Evolutionary conservation across 2,888 invertebrate species (phyloP).

Genomic region (Bellardia bayeri): DNA sequence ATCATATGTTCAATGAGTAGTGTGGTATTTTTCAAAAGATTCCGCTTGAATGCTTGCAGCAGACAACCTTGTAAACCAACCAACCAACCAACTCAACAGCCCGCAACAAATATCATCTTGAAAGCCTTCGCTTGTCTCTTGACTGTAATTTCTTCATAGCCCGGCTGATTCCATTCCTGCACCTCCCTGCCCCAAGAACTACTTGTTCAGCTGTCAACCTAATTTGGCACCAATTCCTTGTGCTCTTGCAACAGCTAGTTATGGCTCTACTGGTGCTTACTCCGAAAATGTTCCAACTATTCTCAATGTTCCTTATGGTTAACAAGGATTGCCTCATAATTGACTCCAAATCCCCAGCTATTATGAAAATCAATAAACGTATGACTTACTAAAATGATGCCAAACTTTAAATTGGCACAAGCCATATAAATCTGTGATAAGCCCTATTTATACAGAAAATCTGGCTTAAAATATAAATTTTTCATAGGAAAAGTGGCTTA

Average conservation of each 20-base stretch:
- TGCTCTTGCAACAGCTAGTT: constrained; percentile 6
- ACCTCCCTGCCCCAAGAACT: constrained; percentile 64
- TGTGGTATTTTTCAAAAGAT: too few species aligned
- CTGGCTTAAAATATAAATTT: not conserved
- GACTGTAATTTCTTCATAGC: not conserved
- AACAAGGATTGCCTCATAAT: constrained; percentile 47
- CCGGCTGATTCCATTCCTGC: constrained; percentile 29
- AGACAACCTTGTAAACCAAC: too few species aligned
- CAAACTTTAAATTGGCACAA: not conserved
- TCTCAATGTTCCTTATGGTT: constrained; percentile 61
- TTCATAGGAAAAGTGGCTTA: not conserved
- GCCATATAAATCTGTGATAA: too few species aligned
- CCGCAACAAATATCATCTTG: constrained; percentile 34
- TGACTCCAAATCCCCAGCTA: constrained; percentile 54
- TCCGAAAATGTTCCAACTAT: constrained; percentile 61
- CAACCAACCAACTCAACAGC: too few species aligned
- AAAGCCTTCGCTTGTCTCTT: constrained; percentile 34
- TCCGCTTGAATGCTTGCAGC: too few species aligned
- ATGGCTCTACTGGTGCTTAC: constrained; percentile 58
- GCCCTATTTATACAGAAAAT: not conserved
- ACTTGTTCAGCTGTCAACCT: constrained; percentile 71
- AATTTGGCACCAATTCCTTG: constrained; percentile 62
- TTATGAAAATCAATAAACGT: constrained; percentile 46
- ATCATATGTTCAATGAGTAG: too few species aligned
- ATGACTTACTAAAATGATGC: not conserved